Evolutionary conservation across 37 sponge, comb jelly and placozoan genomes (phyloP).

Genomic region (Haliclona indistincta): DNA sequence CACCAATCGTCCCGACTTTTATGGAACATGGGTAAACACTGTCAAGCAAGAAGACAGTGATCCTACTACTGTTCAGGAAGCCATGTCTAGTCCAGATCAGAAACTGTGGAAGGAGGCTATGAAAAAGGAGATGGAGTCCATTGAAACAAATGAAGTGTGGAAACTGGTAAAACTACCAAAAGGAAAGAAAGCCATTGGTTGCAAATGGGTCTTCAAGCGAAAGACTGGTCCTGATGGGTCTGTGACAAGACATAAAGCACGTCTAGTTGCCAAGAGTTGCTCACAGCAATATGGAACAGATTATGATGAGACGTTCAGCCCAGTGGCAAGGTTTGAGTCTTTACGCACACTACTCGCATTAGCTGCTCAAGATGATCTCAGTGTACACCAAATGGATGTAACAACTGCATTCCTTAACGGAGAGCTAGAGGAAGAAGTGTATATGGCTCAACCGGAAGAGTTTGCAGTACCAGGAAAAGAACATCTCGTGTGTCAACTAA

Average conservation of each 20-base stretch:
- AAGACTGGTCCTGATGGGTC: constrained; percentile 31
- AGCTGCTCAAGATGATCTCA: constrained; percentile 30
- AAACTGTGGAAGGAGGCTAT: constrained; percentile 46
- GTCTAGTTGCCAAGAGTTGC: constrained; percentile 59
- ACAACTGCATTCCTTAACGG: constrained; percentile 63
- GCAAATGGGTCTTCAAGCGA: constrained; percentile 56
- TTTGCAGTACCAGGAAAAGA: constrained; percentile 30
- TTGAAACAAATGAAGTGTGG: constrained; percentile 44
- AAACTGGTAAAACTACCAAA: constrained; percentile 28
- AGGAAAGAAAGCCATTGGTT: constrained; percentile 12
- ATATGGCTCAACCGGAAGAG: constrained; percentile 54
- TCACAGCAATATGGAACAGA: constrained; percentile 47
- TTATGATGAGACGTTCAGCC: constrained; percentile 59
- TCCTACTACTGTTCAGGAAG: constrained; percentile 47
- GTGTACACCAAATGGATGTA: constrained; percentile 53
- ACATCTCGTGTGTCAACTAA: constrained; percentile 37
- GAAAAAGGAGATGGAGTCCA: constrained; percentile 60
- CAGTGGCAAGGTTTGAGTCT: constrained; percentile 41
- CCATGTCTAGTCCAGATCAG: constrained; percentile 25
- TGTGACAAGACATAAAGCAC: constrained; percentile 40
- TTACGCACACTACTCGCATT: constrained; percentile 28
- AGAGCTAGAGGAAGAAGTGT: constrained; percentile 50
- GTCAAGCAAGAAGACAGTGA: not conserved
- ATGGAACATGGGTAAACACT: no score
- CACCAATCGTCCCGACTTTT: constrained; percentile 26